phyloP scores from a whole-genome alignment of 2,113 vertebrate species.

The Takifugu bimaculatus region DNA sequence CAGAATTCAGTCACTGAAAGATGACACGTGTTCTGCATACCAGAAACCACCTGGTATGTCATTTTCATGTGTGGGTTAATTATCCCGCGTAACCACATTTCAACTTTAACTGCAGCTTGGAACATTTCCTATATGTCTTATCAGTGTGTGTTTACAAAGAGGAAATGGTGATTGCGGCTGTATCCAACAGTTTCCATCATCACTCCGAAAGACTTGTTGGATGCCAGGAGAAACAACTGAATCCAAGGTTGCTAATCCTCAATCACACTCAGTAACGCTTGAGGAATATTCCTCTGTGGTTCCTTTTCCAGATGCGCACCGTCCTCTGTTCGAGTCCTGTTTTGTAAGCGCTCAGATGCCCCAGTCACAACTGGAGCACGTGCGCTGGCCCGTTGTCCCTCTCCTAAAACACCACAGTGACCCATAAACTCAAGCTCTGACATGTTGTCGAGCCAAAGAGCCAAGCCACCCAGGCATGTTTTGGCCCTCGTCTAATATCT shows the following conservation, averaged over 20 bases:
- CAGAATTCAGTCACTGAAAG: conserved; percentile 9
- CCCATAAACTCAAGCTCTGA: conserved; percentile 53
- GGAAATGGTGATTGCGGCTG: not conserved
- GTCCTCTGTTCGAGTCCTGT: conserved; percentile 1
- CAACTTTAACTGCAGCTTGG: not conserved
- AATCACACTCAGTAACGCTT: not conserved
- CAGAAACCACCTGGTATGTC: conserved; percentile 6
- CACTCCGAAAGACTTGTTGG: no score
- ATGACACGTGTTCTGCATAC: conserved; percentile 10
- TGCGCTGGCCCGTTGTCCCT: conserved; percentile 33
- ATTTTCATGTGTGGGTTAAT: not conserved
- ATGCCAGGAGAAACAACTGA: not conserved
- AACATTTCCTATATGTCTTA: not conserved
- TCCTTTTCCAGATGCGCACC: not conserved
- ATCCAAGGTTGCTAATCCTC: not conserved
- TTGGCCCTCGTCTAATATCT: conserved; percentile 7
- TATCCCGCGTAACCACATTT: not conserved
- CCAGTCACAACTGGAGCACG: conserved; percentile 25
- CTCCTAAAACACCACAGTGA: conserved; percentile 33
- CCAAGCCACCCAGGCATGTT: conserved; percentile 24
- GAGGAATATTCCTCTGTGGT: not conserved
- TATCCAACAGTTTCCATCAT: not conserved
- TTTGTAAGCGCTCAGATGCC: conserved; percentile 5
- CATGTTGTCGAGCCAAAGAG: conserved; percentile 36
- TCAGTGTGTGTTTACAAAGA: not conserved